Base-by-base conservation (phyloP, 2,888 invertebrate genomes). In the Apodemia duryi region DNA sequence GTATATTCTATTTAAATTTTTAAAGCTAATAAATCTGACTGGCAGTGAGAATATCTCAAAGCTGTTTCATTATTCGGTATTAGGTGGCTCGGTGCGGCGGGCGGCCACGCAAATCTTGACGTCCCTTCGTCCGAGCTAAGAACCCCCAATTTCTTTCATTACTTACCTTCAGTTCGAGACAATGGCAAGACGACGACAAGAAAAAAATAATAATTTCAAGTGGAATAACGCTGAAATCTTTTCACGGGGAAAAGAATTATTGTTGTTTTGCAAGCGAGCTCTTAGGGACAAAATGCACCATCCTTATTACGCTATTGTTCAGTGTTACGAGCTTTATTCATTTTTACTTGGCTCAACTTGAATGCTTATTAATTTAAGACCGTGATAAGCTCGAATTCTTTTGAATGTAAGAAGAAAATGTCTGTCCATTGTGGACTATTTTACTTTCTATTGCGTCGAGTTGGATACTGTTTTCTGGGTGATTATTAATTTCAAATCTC, bases 151-250 rank as follows among this genome's bases (percentile, higher is more conserved):
- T 91, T 88, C 88, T 89, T 87, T 91, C 91, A 91, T 90, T 91
- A 89, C 91, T 91, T 91, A 91, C 91, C 88, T 91, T 80, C 83
- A 86, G 89, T 49, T 49, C 49, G 57, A 91, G 92, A 92, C 92
- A 92, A 92, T 92, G 81, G 91, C 83, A 91, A 89, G 90, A 91
- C 85, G 85, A 86, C 86, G 86, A 85, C 88, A 89, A 90, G 89
- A 86, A 89, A 88, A 85, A 76, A 81, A 90, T 88, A 90, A 91
- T 90, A 91, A 91, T 90, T 89, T 91, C 91, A 91, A 91, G 91
- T 91, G 91, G 91, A 91, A 89, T 89, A 91, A 88, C 87, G 89
- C 90, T 91, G 90, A 89, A 90, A 90, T 90, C 91, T 91, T 91
- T 91, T 91, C 91, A 91, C 82, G 83, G 86, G 83, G 88, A 88